Conservation (phyloP, 1,140 invertebrate genomes). For the Drosophila sproati region DNA sequence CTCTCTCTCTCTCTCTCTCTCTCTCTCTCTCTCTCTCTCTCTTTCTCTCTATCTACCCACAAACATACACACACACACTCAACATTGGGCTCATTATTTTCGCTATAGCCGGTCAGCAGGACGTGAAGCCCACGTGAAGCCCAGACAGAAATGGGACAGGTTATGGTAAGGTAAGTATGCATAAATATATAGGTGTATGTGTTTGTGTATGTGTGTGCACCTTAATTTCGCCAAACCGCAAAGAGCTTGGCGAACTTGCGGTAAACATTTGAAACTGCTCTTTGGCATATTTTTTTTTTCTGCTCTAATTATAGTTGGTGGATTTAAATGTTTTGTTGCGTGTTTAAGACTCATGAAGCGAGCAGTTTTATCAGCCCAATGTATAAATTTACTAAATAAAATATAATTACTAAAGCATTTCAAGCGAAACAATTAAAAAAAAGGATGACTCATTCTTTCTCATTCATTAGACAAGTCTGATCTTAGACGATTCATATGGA, state of each 20-base stretch:
- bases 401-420: background rate
- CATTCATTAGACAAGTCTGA: too few species aligned
- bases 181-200: constrained; percentile 1
- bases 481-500: too few species aligned
- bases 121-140: constrained; percentile 23
- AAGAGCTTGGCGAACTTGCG: constrained; percentile 45
- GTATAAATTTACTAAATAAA: background rate
- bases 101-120: constrained; percentile 72
- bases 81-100: constrained; percentile 77
- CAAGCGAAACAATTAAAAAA: background rate
- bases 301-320: background rate
- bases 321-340: background rate
- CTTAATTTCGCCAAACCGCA: constrained; percentile 66
- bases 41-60: background rate
- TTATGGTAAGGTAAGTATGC: constrained; percentile 18
- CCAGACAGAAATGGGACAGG: constrained; percentile 29
- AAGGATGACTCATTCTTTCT: background rate
- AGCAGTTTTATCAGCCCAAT: background rate
- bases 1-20: too few species aligned
- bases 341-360: background rate
- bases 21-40: too few species aligned
- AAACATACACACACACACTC: constrained; percentile 8
- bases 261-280: constrained; percentile 40
- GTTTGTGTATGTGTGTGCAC: constrained; percentile 28
- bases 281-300: constrained; percentile 22